Percentiles rank a stretch among this genome's conserved stretches.
Evolutionary conservation across 2,888 invertebrate species (phyloP).

Genomic region (Temnothorax rugatulus): DNA sequence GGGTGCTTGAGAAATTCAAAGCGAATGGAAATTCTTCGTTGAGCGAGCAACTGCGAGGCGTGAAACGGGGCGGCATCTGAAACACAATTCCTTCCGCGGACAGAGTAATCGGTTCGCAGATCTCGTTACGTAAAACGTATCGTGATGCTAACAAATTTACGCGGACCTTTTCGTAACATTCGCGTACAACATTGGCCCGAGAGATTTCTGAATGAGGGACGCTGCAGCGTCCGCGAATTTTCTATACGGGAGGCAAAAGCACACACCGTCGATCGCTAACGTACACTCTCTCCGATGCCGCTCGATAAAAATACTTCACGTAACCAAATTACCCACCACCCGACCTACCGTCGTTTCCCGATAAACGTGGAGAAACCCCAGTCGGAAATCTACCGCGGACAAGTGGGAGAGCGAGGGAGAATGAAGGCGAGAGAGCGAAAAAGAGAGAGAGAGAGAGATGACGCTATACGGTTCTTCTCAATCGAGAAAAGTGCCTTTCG

Average conservation of each 20-base stretch:
- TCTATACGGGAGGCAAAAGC: slow-evolving; percentile 48
- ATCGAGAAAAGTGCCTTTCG: slow-evolving; percentile 70
- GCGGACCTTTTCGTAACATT: slow-evolving; percentile 16
- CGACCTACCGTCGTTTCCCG: slow-evolving; percentile 68
- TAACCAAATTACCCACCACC: slow-evolving; percentile 74
- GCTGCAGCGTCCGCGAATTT: slow-evolving; percentile 58
- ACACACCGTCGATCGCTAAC: slow-evolving; percentile 45
- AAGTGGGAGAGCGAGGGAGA: slow-evolving; percentile 25
- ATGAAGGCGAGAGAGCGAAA: slow-evolving; percentile 1
- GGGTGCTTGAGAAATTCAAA: slow-evolving; percentile 39
- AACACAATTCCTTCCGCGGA: slow-evolving; percentile 25
- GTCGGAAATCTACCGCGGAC: slow-evolving; percentile 63
- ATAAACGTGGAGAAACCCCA: slow-evolving; percentile 67
- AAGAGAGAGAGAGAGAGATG: slow-evolving; percentile 60
- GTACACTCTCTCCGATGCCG: slow-evolving; percentile 64
- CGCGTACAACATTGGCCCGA: background rate
- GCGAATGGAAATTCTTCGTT: slow-evolving; percentile 35
- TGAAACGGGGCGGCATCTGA: slow-evolving; percentile 18
- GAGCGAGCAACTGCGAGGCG: slow-evolving; percentile 16
- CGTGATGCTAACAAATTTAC: slow-evolving; percentile 39
- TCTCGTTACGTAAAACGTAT: slow-evolving; percentile 44
- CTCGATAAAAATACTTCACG: slow-evolving; percentile 74
- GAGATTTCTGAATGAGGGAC: slow-evolving; percentile 54
- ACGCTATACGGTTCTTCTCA: slow-evolving; percentile 60
- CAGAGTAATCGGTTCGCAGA: slow-evolving; percentile 9